A percentile compares a stretch with the other conserved stretches of the same genome.
These are phyloP conservation scores for Merodon equestris DNA, from an alignment of 2,888 invertebrate species.

Conservation along the genomic window DNA sequence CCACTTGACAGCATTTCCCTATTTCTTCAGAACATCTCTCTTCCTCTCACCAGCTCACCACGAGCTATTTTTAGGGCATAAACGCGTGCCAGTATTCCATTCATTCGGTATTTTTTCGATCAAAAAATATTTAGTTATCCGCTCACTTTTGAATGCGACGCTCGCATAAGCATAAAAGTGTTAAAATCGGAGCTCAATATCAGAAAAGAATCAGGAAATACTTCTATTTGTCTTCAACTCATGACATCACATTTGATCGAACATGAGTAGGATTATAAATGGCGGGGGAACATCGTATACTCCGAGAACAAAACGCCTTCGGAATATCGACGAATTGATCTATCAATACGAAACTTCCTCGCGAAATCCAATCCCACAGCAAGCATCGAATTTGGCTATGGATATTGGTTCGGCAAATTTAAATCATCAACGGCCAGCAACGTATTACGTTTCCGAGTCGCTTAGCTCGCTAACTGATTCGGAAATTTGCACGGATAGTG, in stretches of 20 bases:
- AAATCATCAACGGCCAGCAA: background rate
- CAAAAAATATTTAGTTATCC: constrained; percentile 55
- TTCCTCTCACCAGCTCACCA: constrained; percentile 12
- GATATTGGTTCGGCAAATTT: constrained; percentile 34
- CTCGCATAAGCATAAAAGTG: constrained; percentile 11
- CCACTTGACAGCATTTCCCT: background rate
- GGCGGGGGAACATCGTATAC: constrained; percentile 31
- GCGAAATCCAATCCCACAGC: constrained; percentile 10
- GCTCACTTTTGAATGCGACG: constrained; percentile 43
- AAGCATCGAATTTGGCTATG: constrained; percentile 1
- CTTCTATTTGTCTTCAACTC: constrained; percentile 19
- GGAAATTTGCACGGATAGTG: constrained; percentile 58
- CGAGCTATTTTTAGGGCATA: constrained; percentile 53
- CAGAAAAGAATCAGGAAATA: no score
- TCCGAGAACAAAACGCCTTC: constrained; percentile 28
- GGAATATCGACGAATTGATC: constrained; percentile 58
- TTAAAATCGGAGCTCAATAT: no score
- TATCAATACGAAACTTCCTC: constrained; percentile 50
- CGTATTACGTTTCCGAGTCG: constrained; percentile 30
- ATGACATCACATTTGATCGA: constrained; percentile 24
- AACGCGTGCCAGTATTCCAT: constrained; percentile 58
- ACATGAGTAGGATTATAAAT: constrained; percentile 57
- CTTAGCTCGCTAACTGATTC: constrained; percentile 64
- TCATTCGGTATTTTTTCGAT: constrained; percentile 16
- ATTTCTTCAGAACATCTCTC: background rate